Evolutionary conservation across 2,888 invertebrate species (phyloP), one percentile per base, ranked within the genome.

Genomic region (Choristoneura rosaceana): DNA sequence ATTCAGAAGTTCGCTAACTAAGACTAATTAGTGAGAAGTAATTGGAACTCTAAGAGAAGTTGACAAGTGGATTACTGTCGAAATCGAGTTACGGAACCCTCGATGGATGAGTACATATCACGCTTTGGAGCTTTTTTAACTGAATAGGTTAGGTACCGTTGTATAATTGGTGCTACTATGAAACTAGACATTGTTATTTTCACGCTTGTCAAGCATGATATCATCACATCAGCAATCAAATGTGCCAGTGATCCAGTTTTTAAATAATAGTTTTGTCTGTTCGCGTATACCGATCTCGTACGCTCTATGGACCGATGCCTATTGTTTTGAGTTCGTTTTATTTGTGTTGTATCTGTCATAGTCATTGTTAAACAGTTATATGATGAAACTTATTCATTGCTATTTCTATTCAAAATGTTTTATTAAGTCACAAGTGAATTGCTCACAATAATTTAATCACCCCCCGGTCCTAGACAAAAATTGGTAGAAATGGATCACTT

Each of bases 121-220:
- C 17, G 14, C 69, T 64, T 69, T 63, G 52, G 33, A 25, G 33
- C 69, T 25, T 59, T 71, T 68, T 71, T 55, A 62, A 55, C 25
- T 7, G n/a, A 45, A 45, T 67, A 25, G 25, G 25, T 25, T 25
- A 25, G 25, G 25, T 25, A 41, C 73, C 69, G 73, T 73, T 69
- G 47, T 64, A 60, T 69, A 69, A 73, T 69, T 73, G 60, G 59
- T 12, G 67, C 65, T 52, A 59, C 59, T 73, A 64, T 50, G 50
- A 76, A 76, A 78, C 79, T 77, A 80, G 79, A 80, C 78, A 79
- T 77, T 79, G 81, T 84, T 84, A 78, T 79, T 81, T 83, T 81
- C 80, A 82, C 81, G 85, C 78, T 79, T 79, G 81, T 79, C 85
- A 80, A 82, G 74, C 81, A 69, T 74, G 76, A 69, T 77, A 76